phyloP scores from a whole-genome alignment of 1,140 invertebrate genomes.

The Drosophila arizonae region DNA sequence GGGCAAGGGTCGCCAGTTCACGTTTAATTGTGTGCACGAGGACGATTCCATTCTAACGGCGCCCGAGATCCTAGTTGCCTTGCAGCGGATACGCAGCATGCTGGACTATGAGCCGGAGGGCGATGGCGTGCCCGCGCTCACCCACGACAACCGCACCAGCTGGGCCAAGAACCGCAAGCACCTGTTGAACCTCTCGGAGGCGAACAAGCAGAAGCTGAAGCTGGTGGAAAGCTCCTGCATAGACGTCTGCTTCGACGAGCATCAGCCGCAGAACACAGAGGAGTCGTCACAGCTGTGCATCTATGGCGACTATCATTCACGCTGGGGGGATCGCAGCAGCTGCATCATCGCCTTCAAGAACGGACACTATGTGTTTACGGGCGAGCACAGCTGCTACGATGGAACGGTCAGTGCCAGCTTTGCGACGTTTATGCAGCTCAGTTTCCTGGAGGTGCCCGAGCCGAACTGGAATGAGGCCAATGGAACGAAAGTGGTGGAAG shows the following conservation, averaged over 20 bases:
- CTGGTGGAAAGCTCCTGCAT: slow-evolving; percentile 87
- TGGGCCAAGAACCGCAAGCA: slow-evolving; percentile 86
- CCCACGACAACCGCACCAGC: slow-evolving; percentile 85
- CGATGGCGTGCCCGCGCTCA: slow-evolving; percentile 86
- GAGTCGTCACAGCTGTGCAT: slow-evolving; percentile 72
- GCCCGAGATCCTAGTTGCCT: slow-evolving; percentile 83
- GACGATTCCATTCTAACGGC: slow-evolving; percentile 76
- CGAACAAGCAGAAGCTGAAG: slow-evolving; percentile 86
- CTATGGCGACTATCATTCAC: slow-evolving; percentile 83
- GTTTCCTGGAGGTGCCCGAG: slow-evolving; percentile 76
- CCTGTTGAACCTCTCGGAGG: slow-evolving; percentile 84
- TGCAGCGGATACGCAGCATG: slow-evolving; percentile 85
- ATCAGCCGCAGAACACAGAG: slow-evolving; percentile 77
- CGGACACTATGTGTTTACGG: slow-evolving; percentile 82
- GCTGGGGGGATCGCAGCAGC: slow-evolving; percentile 85
- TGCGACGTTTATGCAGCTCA: slow-evolving; percentile 71
- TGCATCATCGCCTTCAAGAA: slow-evolving; percentile 84
- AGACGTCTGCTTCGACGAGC: slow-evolving; percentile 86
- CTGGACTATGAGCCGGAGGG: slow-evolving; percentile 80
- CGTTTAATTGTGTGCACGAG: slow-evolving; percentile 71
- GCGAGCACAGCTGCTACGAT: slow-evolving; percentile 85
- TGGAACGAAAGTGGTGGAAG: slow-evolving; percentile 25
- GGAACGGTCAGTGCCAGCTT: slow-evolving; percentile 84
- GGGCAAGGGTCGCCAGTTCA: slow-evolving; percentile 84
- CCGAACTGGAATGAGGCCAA: slow-evolving; percentile 61